These are phyloP conservation scores for Gobius niger DNA, from an alignment of 2,113 vertebrate species.

Conservation along the genomic window DNA sequence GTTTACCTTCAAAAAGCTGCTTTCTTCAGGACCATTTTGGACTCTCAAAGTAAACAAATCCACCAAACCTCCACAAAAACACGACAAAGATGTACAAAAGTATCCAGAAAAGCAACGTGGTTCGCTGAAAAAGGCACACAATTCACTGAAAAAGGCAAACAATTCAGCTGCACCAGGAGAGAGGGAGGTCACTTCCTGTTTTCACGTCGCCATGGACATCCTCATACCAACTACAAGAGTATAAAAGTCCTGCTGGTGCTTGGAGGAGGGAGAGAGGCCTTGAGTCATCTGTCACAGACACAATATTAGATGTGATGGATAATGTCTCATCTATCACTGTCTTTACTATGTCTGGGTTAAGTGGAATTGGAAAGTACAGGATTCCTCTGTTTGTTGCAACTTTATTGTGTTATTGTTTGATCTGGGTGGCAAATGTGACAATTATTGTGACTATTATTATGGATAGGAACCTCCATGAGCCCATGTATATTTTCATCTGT, in stretches of 20 bases:
- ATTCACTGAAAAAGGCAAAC: too few relatives aligned
- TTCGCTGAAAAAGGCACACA: too few relatives aligned
- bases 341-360: slow-evolving; percentile 47
- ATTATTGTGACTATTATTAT: slow-evolving; percentile 33
- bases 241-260: not conserved
- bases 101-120: too few relatives aligned
- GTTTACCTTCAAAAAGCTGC: too few relatives aligned
- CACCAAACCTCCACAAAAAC: too few relatives aligned
- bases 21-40: too few relatives aligned
- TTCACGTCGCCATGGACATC: not conserved
- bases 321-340: slow-evolving; percentile 35
- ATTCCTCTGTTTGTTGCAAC: slow-evolving; percentile 33
- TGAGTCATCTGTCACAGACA: too few relatives aligned
- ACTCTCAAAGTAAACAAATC: too few relatives aligned
- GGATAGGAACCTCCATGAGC: slow-evolving; percentile 49
- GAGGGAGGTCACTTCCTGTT: too few relatives aligned
- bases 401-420: slow-evolving; percentile 49
- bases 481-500: slow-evolving; percentile 55
- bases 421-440: slow-evolving; percentile 37
- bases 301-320: slow-evolving; percentile 20
- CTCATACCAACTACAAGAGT: not conserved
- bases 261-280: too few relatives aligned
- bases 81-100: too few relatives aligned
- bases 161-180: too few relatives aligned
- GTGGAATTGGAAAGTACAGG: slow-evolving; percentile 12